Conservation (phyloP, 2,113 vertebrate genomes). For the Lipophrys pholis region DNA sequence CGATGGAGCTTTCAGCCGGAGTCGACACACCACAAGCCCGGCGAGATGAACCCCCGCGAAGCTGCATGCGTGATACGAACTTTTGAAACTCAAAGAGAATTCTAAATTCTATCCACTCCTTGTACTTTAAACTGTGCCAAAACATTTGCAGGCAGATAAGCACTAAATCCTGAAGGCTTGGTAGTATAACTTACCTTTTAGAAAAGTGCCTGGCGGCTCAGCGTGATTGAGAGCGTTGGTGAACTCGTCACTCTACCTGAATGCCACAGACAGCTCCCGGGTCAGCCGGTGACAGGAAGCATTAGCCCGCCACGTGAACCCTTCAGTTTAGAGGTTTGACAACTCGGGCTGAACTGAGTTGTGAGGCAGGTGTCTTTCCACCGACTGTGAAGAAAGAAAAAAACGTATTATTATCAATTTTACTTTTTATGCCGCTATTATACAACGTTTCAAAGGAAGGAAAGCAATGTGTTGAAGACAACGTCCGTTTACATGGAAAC, state of each 20-base stretch:
- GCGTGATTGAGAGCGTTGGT: conserved; percentile 18
- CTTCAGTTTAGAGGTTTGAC: background rate
- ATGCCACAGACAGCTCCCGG: background rate
- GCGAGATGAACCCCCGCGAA: background rate
- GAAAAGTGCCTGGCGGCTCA: background rate
- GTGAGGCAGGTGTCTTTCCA: background rate
- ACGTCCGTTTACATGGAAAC: too few relatives aligned
- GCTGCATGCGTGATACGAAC: too few relatives aligned
- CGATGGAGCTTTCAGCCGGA: background rate
- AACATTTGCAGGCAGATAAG: background rate
- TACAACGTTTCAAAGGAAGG: too few relatives aligned
- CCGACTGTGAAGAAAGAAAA: background rate
- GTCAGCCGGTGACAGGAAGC: background rate
- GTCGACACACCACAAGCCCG: background rate
- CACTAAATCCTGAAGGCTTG: conserved; percentile 9
- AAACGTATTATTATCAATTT: too few relatives aligned
- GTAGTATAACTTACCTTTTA: background rate
- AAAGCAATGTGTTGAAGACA: too few relatives aligned
- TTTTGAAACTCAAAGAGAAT: background rate
- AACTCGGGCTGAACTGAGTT: background rate
- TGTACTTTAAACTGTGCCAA: background rate
- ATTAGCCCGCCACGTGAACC: background rate
- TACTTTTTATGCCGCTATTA: too few relatives aligned
- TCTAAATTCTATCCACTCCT: conserved; percentile 15
- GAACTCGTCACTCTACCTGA: conserved; percentile 19